Conservation (phyloP, 1,140 invertebrate species). For the Heterodera schachtii region DNA sequence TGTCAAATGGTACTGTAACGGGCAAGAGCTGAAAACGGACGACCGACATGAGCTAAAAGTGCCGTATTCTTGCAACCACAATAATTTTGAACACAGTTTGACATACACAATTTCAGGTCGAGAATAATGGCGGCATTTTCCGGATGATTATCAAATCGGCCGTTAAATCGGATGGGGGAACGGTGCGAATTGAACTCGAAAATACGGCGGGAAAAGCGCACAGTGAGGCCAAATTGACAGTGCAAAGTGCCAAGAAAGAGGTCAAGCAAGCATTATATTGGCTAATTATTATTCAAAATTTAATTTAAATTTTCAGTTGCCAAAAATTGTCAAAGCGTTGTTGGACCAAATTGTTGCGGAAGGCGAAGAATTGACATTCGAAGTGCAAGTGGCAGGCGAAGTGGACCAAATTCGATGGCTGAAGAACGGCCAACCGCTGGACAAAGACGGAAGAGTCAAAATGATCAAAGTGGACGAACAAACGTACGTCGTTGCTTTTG, state of each 20-base stretch:
- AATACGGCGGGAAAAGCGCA: constrained; percentile 59
- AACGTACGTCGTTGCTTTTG: constrained; percentile 31
- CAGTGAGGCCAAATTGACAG: constrained; percentile 57
- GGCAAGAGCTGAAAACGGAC: constrained; percentile 57
- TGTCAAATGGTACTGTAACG: constrained; percentile 63
- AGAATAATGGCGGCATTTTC: constrained; percentile 7
- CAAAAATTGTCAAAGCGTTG: constrained; percentile 62
- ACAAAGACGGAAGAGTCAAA: constrained; percentile 45
- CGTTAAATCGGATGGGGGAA: constrained; percentile 53
- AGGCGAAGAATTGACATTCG: constrained; percentile 57
- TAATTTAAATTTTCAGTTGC: constrained; percentile 27
- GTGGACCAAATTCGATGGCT: constrained; percentile 68
- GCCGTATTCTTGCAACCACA: too few relatives aligned
- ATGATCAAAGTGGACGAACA: constrained; percentile 62
- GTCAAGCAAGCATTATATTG: neutral
- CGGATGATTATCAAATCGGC: constrained; percentile 42
- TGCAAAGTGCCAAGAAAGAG: constrained; percentile 33
- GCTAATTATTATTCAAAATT: neutral
- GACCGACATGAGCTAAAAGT: constrained; percentile 39
- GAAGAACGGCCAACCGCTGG: constrained; percentile 64
- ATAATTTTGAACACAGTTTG: too few relatives aligned
- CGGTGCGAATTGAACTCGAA: constrained; percentile 56
- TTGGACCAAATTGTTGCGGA: constrained; percentile 65
- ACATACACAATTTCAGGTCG: constrained; percentile 7
- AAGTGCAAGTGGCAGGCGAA: constrained; percentile 65